These are phyloP conservation scores for Philypnodon macrostomus DNA, from an alignment of 2,797 vertebrate genomes.

Conservation along the genomic window DNA sequence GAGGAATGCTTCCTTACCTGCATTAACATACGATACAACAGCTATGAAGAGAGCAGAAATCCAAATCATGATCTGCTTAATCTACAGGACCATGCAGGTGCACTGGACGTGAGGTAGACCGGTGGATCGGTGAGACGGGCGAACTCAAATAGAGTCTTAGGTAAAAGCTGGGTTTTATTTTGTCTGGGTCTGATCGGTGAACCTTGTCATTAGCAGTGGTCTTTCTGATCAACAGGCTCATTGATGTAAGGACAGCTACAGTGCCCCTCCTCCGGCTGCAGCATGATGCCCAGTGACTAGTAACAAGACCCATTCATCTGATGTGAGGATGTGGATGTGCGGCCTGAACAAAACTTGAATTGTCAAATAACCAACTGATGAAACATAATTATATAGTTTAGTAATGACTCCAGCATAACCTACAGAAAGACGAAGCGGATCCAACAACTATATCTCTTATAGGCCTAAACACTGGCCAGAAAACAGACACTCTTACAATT, in stretches of 20 bases:
- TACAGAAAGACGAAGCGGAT: too few relatives aligned
- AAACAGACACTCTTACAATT: too few relatives aligned
- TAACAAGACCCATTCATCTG: slow-evolving; percentile 63
- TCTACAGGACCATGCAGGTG: slow-evolving; percentile 23
- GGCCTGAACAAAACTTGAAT: background rate
- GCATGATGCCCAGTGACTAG: slow-evolving; percentile 55
- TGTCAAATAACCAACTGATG: too few relatives aligned
- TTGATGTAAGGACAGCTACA: slow-evolving; percentile 59
- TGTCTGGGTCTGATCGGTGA: slow-evolving; percentile 51
- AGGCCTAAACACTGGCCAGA: too few relatives aligned
- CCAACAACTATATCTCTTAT: too few relatives aligned
- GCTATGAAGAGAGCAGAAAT: slow-evolving; percentile 38
- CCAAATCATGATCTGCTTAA: slow-evolving; percentile 43
- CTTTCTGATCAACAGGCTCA: slow-evolving; percentile 73
- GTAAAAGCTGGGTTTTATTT: slow-evolving; percentile 40
- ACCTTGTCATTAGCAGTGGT: slow-evolving; percentile 66
- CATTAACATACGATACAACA: slow-evolving; percentile 12
- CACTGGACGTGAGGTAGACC: slow-evolving; percentile 49
- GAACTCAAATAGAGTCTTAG: slow-evolving; percentile 46
- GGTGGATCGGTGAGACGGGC: slow-evolving; percentile 7
- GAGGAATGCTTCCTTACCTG: slow-evolving; percentile 48
- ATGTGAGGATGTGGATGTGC: slow-evolving; percentile 44
- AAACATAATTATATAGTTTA: too few relatives aligned
- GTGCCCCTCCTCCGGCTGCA: slow-evolving; percentile 19
- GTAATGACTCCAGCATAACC: too few relatives aligned